These are phyloP conservation scores for Perizoma affinitatum DNA, from an alignment of 2,888 invertebrate species.

Conservation along the genomic window DNA sequence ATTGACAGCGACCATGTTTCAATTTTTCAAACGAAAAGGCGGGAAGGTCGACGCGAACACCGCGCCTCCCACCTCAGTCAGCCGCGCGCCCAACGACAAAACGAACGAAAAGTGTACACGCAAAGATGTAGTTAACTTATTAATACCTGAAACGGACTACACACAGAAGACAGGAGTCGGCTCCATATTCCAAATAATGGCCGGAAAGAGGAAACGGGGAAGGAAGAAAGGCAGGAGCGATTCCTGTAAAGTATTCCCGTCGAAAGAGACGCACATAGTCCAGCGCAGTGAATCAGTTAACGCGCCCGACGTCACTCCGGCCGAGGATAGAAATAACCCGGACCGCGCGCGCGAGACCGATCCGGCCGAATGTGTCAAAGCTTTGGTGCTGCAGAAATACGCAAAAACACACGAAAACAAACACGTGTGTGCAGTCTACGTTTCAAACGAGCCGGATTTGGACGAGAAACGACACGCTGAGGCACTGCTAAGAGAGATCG, in stretches of 20 bases:
- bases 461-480: conserved; percentile 75
- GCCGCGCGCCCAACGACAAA: conserved; percentile 64
- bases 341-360: conserved; percentile 46
- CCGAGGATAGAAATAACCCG: conserved; percentile 69
- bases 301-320: conserved; percentile 55
- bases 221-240: conserved; percentile 62
- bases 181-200: conserved; percentile 76
- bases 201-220: conserved; percentile 66
- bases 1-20: conserved; percentile 65
- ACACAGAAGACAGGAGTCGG: conserved; percentile 71
- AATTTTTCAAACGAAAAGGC: conserved; percentile 78
- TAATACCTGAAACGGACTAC: conserved; percentile 73
- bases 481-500: conserved; percentile 74
- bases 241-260: conserved; percentile 62
- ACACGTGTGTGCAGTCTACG: conserved; percentile 77
- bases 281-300: conserved; percentile 50
- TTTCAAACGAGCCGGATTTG: conserved; percentile 63
- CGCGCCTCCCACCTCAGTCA: conserved; percentile 55
- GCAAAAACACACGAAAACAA: conserved; percentile 63
- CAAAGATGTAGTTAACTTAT: conserved; percentile 78
- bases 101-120: conserved; percentile 48
- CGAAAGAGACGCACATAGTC: conserved; percentile 41
- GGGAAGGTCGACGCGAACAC: conserved; percentile 68
- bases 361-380: conserved; percentile 73
- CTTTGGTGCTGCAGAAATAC: conserved; percentile 77